Percentiles rank a stretch among this genome's conserved stretches.
These are phyloP conservation scores for Odontothrips loti DNA, from an alignment of 2,888 invertebrate species.

Conservation along the genomic window DNA sequence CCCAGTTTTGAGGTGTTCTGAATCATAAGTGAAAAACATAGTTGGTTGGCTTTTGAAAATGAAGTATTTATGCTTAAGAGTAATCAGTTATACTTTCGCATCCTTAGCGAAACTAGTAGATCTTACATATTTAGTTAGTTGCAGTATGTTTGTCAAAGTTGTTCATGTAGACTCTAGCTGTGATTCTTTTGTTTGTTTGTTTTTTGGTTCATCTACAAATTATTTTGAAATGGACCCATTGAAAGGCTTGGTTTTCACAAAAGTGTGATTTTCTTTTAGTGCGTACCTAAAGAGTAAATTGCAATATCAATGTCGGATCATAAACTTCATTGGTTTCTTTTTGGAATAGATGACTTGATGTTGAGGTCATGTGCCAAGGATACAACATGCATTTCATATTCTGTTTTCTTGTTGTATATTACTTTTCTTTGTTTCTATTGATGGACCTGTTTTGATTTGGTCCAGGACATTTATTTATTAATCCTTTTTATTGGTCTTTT, in stretches of 20 bases:
- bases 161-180: background rate
- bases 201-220: no score
- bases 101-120: background rate
- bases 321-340: no score
- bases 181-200: background rate
- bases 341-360: background rate
- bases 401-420: background rate
- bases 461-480: background rate
- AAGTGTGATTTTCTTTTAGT: no score
- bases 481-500: background rate
- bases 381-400: constrained; percentile 13
- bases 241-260: no score
- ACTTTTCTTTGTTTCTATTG: background rate
- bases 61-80: background rate
- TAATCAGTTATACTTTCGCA: background rate
- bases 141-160: background rate
- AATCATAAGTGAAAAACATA: no score
- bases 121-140: background rate
- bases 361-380: background rate
- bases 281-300: no score
- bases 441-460: background rate
- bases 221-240: no score
- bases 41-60: background rate
- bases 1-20: no score
- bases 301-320: no score